A percentile compares a stretch with the other conserved stretches of the same genome.
These are phyloP conservation scores for Mechanitis messenoides DNA, from an alignment of 2,888 invertebrate species.

Conservation along the genomic window DNA sequence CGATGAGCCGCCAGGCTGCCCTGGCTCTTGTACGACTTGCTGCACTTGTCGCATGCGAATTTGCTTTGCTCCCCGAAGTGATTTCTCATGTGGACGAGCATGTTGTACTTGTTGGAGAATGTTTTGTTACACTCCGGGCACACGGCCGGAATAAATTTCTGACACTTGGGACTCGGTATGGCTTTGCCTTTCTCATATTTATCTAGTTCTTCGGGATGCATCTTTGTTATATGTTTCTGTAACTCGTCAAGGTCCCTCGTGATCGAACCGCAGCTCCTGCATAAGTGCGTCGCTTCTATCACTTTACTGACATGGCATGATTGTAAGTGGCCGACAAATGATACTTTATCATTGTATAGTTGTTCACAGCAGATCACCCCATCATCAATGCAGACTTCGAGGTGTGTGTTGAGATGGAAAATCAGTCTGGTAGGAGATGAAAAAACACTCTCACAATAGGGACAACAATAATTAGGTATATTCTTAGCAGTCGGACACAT, in stretches of 20 bases:
- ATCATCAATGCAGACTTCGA: conserved; percentile 37
- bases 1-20: conserved; percentile 64
- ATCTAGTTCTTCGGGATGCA: conserved; percentile 13
- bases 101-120: conserved; percentile 69
- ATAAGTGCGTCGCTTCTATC: conserved; percentile 28
- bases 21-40: conserved; percentile 59
- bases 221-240: conserved; percentile 21
- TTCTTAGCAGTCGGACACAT: conserved; percentile 5
- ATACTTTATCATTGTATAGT: conserved; percentile 36
- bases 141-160: conserved; percentile 55
- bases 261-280: conserved; percentile 43
- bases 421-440: conserved; percentile 48
- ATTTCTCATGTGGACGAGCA: conserved; percentile 61
- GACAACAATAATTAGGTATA: conserved; percentile 43
- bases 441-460: conserved; percentile 50
- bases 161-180: conserved; percentile 36
- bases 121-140: conserved; percentile 69
- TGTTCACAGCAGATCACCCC: conserved; percentile 46
- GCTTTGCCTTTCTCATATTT: conserved; percentile 19
- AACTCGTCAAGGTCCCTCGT: conserved; percentile 30
- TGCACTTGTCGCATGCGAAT: conserved; percentile 61
- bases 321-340: conserved; percentile 48
- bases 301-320: conserved; percentile 35
- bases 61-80: conserved; percentile 41
- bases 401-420: conserved; percentile 51